Conservation (phyloP, 2,888 invertebrate genomes). For the Hartigia nigra region DNA sequence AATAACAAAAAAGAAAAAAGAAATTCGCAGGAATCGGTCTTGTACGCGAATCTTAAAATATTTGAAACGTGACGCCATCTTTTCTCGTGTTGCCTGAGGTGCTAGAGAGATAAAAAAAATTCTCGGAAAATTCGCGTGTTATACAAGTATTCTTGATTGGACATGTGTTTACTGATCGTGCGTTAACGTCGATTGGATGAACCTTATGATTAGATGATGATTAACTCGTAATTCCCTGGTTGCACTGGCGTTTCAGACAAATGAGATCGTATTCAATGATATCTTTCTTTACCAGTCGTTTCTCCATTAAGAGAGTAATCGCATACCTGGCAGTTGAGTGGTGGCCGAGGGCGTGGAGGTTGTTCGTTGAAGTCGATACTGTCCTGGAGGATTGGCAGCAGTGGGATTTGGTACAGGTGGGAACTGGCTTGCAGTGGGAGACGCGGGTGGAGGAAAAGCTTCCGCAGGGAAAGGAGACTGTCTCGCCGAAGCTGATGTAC, state of each 20-base stretch:
- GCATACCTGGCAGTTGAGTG: conserved; percentile 72
- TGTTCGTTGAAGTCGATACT: conserved; percentile 72
- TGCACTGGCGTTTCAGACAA: not conserved
- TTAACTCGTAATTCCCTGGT: not conserved
- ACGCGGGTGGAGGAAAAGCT: conserved; percentile 69
- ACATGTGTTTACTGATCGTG: not conserved
- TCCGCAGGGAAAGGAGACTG: conserved; percentile 71
- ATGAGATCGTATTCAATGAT: not conserved
- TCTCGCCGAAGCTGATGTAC: conserved; percentile 67
- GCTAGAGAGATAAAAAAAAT: not conserved
- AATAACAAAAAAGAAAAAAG: too few relatives aligned
- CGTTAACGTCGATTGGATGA: not conserved
- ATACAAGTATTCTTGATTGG: not conserved
- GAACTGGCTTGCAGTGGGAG: conserved; percentile 68
- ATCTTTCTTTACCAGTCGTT: not conserved
- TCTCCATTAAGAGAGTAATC: not conserved
- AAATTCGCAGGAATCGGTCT: not conserved
- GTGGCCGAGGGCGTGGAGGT: conserved; percentile 71
- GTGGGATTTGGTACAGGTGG: conserved; percentile 59
- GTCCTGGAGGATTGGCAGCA: conserved; percentile 61
- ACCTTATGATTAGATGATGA: not conserved
- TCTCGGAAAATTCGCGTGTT: not conserved
- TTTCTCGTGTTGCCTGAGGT: not conserved
- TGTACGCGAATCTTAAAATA: not conserved
- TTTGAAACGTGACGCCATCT: not conserved